A percentile compares a stretch with the other conserved stretches of the same genome.
phyloP scores from a whole-genome alignment of 2,113 vertebrate genomes.

The Equus quagga region DNA sequence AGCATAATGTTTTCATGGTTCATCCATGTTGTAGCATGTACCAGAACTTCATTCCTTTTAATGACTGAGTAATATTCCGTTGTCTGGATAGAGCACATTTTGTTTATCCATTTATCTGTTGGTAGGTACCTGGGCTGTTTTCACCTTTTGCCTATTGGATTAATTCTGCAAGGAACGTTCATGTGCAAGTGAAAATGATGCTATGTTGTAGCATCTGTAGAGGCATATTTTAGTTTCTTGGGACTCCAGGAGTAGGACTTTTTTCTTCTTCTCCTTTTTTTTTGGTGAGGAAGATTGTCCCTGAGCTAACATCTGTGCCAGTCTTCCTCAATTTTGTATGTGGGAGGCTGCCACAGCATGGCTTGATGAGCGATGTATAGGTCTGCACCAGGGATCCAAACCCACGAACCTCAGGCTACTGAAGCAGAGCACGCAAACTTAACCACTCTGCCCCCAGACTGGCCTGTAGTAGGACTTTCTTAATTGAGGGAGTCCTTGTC shows the following conservation, averaged over 20 bases:
- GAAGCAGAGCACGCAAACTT: too few species aligned
- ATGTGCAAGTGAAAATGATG: background rate
- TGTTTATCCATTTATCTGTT: background rate
- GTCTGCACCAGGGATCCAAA: too few species aligned
- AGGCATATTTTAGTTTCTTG: background rate
- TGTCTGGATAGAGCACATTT: background rate
- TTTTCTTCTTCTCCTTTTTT: background rate
- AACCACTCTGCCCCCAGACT: too few species aligned
- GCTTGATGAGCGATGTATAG: too few species aligned
- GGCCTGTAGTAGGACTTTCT: background rate
- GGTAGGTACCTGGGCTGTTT: background rate
- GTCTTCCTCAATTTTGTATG: too few species aligned
- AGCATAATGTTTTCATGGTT: background rate
- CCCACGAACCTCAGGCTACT: too few species aligned
- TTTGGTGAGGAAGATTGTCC: too few species aligned
- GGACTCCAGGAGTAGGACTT: background rate
- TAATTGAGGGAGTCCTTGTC: background rate
- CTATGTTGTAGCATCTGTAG: background rate
- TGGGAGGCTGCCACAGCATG: too few species aligned
- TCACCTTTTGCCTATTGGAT: background rate
- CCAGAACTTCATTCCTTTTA: background rate
- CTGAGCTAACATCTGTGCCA: too few species aligned
- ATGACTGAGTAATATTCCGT: background rate
- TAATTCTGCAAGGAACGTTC: background rate
- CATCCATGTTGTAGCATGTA: background rate